A percentile compares a stretch with the other conserved stretches of the same genome.
Evolutionary conservation across 2,888 invertebrate species (phyloP).

Genomic region (Dorcus hopei): DNA sequence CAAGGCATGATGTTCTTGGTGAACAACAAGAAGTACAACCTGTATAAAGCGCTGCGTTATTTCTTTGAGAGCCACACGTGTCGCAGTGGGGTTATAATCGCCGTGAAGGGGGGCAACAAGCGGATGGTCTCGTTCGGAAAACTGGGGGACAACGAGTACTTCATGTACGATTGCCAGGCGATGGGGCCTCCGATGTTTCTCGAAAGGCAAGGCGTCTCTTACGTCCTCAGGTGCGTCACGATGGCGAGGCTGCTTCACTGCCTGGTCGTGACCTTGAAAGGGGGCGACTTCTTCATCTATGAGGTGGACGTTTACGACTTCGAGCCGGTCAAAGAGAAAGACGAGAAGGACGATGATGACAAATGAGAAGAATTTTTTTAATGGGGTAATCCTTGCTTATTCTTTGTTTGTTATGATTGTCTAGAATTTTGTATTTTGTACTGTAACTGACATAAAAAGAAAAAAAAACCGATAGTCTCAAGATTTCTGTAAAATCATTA

Average conservation of each 20-base stretch:
- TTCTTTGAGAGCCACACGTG: slow-evolving; percentile 55
- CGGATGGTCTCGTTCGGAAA: slow-evolving; percentile 44
- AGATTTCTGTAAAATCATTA: too few species aligned
- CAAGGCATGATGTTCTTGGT: slow-evolving; percentile 63
- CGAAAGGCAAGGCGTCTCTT: slow-evolving; percentile 54
- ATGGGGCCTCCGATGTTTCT: slow-evolving; percentile 60
- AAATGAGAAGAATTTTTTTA: background rate
- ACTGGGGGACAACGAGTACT: slow-evolving; percentile 54
- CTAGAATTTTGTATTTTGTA: too few species aligned
- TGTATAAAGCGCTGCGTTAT: slow-evolving; percentile 59
- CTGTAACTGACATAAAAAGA: too few species aligned
- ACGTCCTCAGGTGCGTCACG: slow-evolving; percentile 55
- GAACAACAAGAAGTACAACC: slow-evolving; percentile 57
- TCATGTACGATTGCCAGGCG: slow-evolving; percentile 66
- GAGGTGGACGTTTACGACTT: slow-evolving; percentile 40
- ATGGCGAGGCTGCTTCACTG: slow-evolving; percentile 62
- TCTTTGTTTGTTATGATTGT: too few species aligned
- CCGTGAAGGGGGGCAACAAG: slow-evolving; percentile 50
- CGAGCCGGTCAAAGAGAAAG: slow-evolving; percentile 24
- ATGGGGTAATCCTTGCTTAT: too few species aligned
- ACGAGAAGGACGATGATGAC: background rate
- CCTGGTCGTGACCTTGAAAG: slow-evolving; percentile 57
- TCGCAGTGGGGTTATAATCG: slow-evolving; percentile 56
- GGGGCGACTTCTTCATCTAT: slow-evolving; percentile 47
- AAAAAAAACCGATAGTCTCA: too few species aligned